Conservation (phyloP, 2,888 invertebrate genomes). For the Piscicola geometra region DNA sequence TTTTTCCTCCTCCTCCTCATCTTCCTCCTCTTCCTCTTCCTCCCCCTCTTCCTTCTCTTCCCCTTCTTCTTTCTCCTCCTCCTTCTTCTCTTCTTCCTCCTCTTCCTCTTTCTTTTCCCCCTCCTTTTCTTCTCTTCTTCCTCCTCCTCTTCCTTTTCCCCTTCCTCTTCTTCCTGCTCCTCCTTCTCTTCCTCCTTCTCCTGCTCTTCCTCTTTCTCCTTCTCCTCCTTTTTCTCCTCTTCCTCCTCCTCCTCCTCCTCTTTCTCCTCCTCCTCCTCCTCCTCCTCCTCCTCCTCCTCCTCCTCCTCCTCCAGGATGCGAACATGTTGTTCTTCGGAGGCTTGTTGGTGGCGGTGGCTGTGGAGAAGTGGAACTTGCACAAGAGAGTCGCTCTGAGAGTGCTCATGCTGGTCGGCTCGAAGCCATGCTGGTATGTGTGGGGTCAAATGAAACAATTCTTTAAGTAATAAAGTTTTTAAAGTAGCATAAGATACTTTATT, state of each 20-base stretch:
- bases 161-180: constrained; percentile 27
- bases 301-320: constrained; percentile 47
- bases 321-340: constrained; percentile 64
- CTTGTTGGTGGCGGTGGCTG: constrained; percentile 80
- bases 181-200: constrained; percentile 13
- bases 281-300: constrained; percentile 26
- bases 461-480: no score
- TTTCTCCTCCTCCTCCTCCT: constrained; percentile 18
- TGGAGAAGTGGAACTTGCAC: constrained; percentile 83
- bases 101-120: background rate
- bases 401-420: constrained; percentile 63
- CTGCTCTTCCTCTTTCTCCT: constrained; percentile 2
- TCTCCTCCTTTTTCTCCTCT: constrained; percentile 6
- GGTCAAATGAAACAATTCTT: no score
- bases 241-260: constrained; percentile 15
- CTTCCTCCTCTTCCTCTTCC: background rate
- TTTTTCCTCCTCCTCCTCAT: background rate
- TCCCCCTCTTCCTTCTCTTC: background rate
- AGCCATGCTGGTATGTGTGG: constrained; percentile 57
- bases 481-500: no score
- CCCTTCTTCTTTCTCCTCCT: background rate
- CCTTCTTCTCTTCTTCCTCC: constrained; percentile 13
- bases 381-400: constrained; percentile 78
- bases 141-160: constrained; percentile 26
- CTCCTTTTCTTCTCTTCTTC: background rate